Evolutionary conservation across 2,113 vertebrate species (phyloP), one percentile per base, ranked within the genome.

Genomic region (Erythrocercus mccallii): DNA sequence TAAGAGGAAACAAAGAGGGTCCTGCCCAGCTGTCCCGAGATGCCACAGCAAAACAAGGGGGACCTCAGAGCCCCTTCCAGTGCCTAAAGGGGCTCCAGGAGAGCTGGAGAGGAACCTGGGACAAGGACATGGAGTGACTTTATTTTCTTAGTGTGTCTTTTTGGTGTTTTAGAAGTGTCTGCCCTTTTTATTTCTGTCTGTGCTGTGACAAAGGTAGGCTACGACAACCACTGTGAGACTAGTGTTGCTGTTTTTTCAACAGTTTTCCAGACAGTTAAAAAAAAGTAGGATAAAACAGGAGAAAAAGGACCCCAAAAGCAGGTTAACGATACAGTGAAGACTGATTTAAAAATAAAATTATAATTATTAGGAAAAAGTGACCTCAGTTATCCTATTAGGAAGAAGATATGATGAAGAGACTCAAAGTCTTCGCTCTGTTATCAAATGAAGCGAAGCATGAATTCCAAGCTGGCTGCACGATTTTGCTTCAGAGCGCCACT

Each of bases 241-340:
- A 8, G 0, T 5, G 11, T 47, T 0, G 1, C 72, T 16, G 11
- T 2, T 5, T 25, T 58, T 58, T 11, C 11, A 24, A 45, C 30
- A 60, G 15, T n/a, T 50, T 33, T 53, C 15, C 42, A 73, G 65
- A 51, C 71, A 81, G 66, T 11, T 74, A 13, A 51, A 60, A 42
- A 28, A 38, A 33, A 25, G 8, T 53, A 62, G 47, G 44, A n/a
- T 16, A 38, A 42, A 69, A 19, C 5, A 42, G 12, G 5, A 64
- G 24, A 16, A 60, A 84, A 76, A 78, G 6, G 23, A 85, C 35
- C 8, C 8, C 23, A 31, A 71, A 72, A 65, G 25, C 38, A 57
- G 35, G 33, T 50, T 85, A 82, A 70, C 44, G 40, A 58, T 12
- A 54, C 20, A 17, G 21, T 54, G 35, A 91, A 91, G 38, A 15